Percentiles rank a stretch among this genome's conserved stretches.
phyloP scores from a whole-genome alignment of 2,113 vertebrate genomes.

The Dendropsophus ebraccatus region DNA sequence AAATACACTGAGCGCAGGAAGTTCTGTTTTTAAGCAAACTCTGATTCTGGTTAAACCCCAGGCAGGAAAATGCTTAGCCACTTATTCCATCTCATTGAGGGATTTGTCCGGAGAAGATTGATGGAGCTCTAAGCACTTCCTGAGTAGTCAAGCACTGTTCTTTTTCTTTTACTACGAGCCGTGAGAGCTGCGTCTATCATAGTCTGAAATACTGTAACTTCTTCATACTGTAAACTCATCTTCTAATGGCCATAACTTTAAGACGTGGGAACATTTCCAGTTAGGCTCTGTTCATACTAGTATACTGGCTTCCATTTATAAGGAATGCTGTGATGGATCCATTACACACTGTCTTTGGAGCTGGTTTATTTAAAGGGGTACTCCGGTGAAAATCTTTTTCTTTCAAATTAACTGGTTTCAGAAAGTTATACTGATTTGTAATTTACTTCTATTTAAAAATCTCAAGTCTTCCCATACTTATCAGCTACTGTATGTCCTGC shows the following conservation, averaged over 20 bases:
- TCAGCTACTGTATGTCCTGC: too few relatives aligned
- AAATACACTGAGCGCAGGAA: constrained; percentile 21
- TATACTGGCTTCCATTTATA: too few relatives aligned
- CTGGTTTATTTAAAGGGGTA: too few relatives aligned
- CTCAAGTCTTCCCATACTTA: too few relatives aligned
- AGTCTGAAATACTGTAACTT: neutral
- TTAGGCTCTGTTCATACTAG: neutral
- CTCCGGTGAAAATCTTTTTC: too few relatives aligned
- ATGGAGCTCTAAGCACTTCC: neutral
- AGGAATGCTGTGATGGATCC: too few relatives aligned
- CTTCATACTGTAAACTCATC: neutral
- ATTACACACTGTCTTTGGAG: too few relatives aligned
- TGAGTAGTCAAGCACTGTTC: constrained; percentile 7
- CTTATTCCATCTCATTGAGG: constrained; percentile 23
- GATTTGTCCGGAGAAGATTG: constrained; percentile 12
- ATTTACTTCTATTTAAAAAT: too few relatives aligned
- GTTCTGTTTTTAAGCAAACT: constrained; percentile 27
- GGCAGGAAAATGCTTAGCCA: constrained; percentile 33
- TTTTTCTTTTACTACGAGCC: neutral
- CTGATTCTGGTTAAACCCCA: constrained; percentile 7
- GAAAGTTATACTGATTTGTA: too few relatives aligned
- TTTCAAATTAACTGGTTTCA: too few relatives aligned
- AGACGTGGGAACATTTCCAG: neutral
- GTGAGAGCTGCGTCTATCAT: neutral
- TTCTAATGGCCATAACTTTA: neutral